Evolutionary conservation across 2,888 invertebrate genomes (phyloP), one percentile per base, ranked within the genome.

Genomic region (Sinodicranocentrus sp.): DNA sequence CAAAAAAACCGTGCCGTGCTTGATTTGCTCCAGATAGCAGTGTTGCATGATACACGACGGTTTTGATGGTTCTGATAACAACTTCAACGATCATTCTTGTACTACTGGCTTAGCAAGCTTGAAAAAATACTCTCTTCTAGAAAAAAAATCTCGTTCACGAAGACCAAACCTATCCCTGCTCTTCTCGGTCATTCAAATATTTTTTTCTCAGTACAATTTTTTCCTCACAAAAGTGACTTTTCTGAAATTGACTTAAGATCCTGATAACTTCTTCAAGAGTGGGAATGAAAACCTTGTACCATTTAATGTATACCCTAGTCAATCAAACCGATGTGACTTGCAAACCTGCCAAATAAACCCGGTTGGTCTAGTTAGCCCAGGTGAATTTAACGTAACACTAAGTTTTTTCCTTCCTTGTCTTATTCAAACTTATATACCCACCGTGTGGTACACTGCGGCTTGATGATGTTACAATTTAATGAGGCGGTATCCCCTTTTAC

Each of bases 11-110:
- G 39, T 26, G 57, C 59, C 72, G 59, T 72, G 72, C 25, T 23
- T 72, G 59, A 72, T 59, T 72, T 72, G 72, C 72, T 72, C 72
- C 72, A 72, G 72, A 59, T 72, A 72, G 3, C 5, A 59, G 23
- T 10, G 54, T 59, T 59, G 72, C 72, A 72, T 23, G 59, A 21
- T 33, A 26, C 21, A 39, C n/a, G 25, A 48, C n/a, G 26, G 15
- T 52, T 52, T 52, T 52, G 5, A 33, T 33, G 10, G 33, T 33
- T 33, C 33, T 6, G 33, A 10, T 33, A 33, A 33, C 10, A 3
- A 33, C 33, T 33, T 10, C 5, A 33, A 19, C 15, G 57, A 57
- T 57, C 17, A 21, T 57, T 13, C 33, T 71, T 52, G 71, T 15
- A 54, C 23, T 54, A 71, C 39, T 71, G 71, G 71, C 57, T 71